Evolutionary conservation across 2,113 vertebrate species (phyloP), one percentile per base, ranked within the genome.

Genomic region (Leptobrachium leishanense): DNA sequence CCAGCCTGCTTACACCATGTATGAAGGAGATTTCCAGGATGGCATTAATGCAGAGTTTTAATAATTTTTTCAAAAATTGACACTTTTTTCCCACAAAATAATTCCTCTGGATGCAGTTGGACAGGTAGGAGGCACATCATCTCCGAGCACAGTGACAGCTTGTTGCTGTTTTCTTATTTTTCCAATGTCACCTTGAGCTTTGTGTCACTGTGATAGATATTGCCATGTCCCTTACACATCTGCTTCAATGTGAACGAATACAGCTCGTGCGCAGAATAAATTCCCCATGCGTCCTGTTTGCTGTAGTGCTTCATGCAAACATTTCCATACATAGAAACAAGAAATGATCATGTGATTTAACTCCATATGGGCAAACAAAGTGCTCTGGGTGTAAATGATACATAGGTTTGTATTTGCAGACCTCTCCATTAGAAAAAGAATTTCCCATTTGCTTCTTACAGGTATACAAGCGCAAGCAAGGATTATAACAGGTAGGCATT

Each of bases 131-230:
- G 53, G 46, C 53, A 44, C 53, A 68, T 77, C 75, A 69, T 69
- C 13, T 43, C 8, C 13, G 65, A 54, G 43, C 43, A 41, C 55
- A 43, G 40, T 67, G 50, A 67, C 63, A 68, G 71, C 70, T 78
- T 67, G 54, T 54, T 68, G 63, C 71, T 80, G 50, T 74, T 73
- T 80, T 80, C 63, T 59, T 74, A 39, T 67, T 53, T 74, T 66
- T 15, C n/a, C 71, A 80, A 80, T 74, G 77, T 80, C 77, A 80
- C 77, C 77, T 80, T 80, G 70, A 80, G 77, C 64, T 73, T 74
- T 43, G 20, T 73, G 64, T 68, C 64, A 67, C 41, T 44, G 62
- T 74, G 77, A 80, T 80, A 80, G 77, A 80, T 72, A 66, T 72
- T 44, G 42, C 59, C 10, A 40, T 74, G 77, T 80, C 77, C 73